These are phyloP conservation scores for Grantiella picta DNA, from an alignment of 2,113 vertebrate genomes.

Conservation along the genomic window DNA sequence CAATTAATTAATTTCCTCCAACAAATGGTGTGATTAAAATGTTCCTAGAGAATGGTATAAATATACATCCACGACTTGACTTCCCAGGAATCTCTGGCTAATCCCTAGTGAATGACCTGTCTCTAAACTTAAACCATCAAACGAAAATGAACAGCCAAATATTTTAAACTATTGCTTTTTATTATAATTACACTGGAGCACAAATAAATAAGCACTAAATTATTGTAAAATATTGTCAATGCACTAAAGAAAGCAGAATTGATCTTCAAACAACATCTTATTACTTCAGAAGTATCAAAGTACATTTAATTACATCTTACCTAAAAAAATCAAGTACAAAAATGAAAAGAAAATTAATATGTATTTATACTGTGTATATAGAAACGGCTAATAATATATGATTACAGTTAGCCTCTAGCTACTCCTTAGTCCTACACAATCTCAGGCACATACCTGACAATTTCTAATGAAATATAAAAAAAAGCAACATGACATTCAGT, in stretches of 20 bases:
- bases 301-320: slow-evolving; percentile 83
- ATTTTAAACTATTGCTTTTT: slow-evolving; percentile 87
- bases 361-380: slow-evolving; percentile 77
- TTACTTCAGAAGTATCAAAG: slow-evolving; percentile 86
- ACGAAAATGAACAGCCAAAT: slow-evolving; percentile 33
- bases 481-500: slow-evolving; percentile 79
- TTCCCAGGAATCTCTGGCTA: background rate
- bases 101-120: background rate
- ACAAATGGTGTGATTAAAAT: background rate
- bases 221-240: slow-evolving; percentile 82
- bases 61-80: background rate
- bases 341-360: slow-evolving; percentile 80
- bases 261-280: slow-evolving; percentile 76
- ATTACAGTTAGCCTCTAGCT: slow-evolving; percentile 78
- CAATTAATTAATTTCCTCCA: background rate
- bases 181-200: slow-evolving; percentile 82
- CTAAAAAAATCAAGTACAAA: slow-evolving; percentile 85
- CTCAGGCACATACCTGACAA: slow-evolving; percentile 80
- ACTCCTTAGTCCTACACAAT: slow-evolving; percentile 76
- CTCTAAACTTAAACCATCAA: background rate
- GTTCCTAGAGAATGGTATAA: background rate
- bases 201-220: slow-evolving; percentile 86
- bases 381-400: slow-evolving; percentile 78
- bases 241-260: slow-evolving; percentile 81
- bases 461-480: slow-evolving; percentile 75